Base-by-base conservation (phyloP, 2,888 invertebrate species). In the Eucera pruinosa region DNA sequence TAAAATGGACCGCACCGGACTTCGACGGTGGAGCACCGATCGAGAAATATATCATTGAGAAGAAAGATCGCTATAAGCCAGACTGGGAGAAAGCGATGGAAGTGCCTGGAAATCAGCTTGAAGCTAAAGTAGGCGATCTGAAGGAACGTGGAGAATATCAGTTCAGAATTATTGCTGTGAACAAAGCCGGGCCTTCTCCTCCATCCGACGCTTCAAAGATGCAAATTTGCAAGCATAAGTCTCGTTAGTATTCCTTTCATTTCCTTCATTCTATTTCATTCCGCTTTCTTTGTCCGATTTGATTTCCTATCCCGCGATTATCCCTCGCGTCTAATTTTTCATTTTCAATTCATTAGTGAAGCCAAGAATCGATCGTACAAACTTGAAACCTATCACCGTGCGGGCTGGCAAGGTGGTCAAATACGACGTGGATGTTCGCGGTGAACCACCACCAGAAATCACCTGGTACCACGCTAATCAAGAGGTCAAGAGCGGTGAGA, bases 341-440 rank as follows among this genome's bases (percentile, higher is more conserved):
- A 2, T 41, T 13, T 6, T 36, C 0, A 15, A 1, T 43, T 5
- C 15, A 0, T n/a, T 90, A 98, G 98, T 99, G 92, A 98, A 99
- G 93, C 99, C 99, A 47, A 96, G 97, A 91, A 99, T 99, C 92
- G 98, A 99, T 93, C 95, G 98, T 85, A 97, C 98, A 2, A 98
- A 98, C 92, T 94, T 99, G 83, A 98, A 98, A 92, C 96, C 97
- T 55, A 94, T 98, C 54, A 96, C 96, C 13, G 96, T 99, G 15
- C 96, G 98, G 85, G 97, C 97, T 79, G 98, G 98, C 43, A 98
- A 98, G 92, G 95, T 96, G 0, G 96, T 99, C 82, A 97, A 97
- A 93, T 97, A 98, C 91, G 98, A 98, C 91, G 96, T 99, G 47
- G 97, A 98, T 91, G 97, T 98, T 39, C 95, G 96, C 87, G 99